Base-by-base conservation (phyloP, 2,888 invertebrate genomes). In the Eurois occulta region DNA sequence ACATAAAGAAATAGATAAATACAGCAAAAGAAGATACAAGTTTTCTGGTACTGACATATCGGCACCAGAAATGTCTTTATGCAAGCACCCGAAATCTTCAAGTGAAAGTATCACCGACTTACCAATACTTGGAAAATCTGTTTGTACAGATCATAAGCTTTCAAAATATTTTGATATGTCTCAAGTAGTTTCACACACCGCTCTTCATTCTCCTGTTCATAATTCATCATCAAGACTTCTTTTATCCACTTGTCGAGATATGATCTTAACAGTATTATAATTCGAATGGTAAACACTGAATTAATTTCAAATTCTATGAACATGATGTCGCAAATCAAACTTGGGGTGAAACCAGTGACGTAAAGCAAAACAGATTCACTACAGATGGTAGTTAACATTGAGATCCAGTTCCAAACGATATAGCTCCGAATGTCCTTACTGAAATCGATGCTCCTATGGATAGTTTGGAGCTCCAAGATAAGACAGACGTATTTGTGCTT, bases 241-340 rank as follows among this genome's bases (percentile, higher is more conserved):
- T 75, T 16, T n/a, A 62, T 74, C 75, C 75, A 75, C 41, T 64
- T 46, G 13, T 75, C 62, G 5, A 75, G 74, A 62, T 74, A 75
- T 48, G 5, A 41, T 13, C 13, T 74, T 8, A 75, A 62, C 41
- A 75, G 38, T 38, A 64, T 48, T 62, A 75, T 74, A 11, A 75
- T 32, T 52, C 75, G 46, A 13, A 74, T 75, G 6, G 75, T 48
- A 24, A 75, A 18, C 7, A 75, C 74, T 11, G 48, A 62, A 52
- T 18, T 74, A 13, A 74, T 24, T 10, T 75, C 75, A 2, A 60
- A 48, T 16, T 32, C 32, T 18, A 8, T 52, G 38, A n/a, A 62
- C 62, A 38, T 32, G 0, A 38, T 1, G 24, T 75, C 41, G 74
- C 38, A 41, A n/a, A 74, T 24, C 4, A 48, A 73, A 2, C 41